Evolutionary conservation across 2,888 invertebrate genomes (phyloP).

Genomic region (Tipula lateralis): DNA sequence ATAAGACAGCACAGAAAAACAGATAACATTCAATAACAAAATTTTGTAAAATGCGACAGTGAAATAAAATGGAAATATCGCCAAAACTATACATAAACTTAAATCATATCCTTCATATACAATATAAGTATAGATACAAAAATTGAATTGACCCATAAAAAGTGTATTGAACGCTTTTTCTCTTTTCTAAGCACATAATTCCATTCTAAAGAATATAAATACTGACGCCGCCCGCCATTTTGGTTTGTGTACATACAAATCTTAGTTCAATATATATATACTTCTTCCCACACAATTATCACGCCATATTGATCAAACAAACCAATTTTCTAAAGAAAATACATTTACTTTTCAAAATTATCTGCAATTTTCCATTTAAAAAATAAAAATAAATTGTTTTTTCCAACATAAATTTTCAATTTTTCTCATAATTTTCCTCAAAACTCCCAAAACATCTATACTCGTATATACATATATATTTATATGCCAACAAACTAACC

Average conservation of each 20-base stretch:
- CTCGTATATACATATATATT: not conserved
- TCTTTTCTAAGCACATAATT: not conserved
- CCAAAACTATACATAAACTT: not conserved
- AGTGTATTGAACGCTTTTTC: not conserved
- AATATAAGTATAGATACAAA: not conserved
- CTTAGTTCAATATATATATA: not conserved
- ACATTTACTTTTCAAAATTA: not conserved
- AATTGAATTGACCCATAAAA: not conserved
- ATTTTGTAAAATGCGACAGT: not conserved
- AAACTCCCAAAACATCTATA: not conserved
- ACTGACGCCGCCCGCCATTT: not conserved
- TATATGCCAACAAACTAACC: not conserved
- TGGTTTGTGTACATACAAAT: not conserved
- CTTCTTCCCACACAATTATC: conserved; percentile 4
- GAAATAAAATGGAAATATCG: not conserved
- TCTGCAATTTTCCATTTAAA: conserved; percentile 13
- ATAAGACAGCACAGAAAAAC: not conserved
- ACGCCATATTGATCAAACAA: conserved; percentile 9
- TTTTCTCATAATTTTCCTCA: not conserved
- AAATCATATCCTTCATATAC: not conserved
- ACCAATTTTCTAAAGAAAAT: not conserved
- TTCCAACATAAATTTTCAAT: not conserved
- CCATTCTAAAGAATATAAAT: not conserved
- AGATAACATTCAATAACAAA: not conserved
- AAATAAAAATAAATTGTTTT: not conserved